Evolutionary conservation across 2,113 vertebrate genomes (phyloP).

Genomic region (Harpagus bidentatus): DNA sequence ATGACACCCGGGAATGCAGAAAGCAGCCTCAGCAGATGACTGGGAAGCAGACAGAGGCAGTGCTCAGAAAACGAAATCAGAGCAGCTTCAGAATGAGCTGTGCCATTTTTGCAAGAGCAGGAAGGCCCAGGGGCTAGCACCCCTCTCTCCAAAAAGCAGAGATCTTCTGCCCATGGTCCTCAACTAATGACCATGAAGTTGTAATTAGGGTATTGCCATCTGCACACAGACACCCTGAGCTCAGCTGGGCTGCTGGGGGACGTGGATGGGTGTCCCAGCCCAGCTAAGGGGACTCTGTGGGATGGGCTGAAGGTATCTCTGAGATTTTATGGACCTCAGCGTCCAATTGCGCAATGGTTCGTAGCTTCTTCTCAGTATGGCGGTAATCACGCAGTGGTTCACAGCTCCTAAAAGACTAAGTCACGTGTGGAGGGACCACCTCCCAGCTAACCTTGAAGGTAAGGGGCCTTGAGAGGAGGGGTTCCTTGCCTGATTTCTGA

Average conservation of each 20-base stretch:
- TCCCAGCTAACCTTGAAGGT: background rate
- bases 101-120: background rate
- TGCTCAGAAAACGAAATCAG: accelerated
- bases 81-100: background rate
- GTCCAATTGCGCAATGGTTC: background rate
- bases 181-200: background rate
- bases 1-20: background rate
- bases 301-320: background rate
- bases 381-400: accelerated
- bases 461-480: background rate
- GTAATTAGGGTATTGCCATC: background rate
- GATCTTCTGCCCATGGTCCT: background rate
- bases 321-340: background rate
- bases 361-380: background rate
- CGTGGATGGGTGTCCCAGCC: background rate
- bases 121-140: accelerated
- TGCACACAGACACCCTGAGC: background rate
- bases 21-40: background rate
- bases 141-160: background rate
- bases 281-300: background rate
- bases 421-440: too few species aligned
- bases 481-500: background rate
- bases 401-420: background rate
- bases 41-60: background rate
- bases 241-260: background rate